Base-by-base conservation (phyloP, 2,113 vertebrate genomes). In the Blennius ocellaris region DNA sequence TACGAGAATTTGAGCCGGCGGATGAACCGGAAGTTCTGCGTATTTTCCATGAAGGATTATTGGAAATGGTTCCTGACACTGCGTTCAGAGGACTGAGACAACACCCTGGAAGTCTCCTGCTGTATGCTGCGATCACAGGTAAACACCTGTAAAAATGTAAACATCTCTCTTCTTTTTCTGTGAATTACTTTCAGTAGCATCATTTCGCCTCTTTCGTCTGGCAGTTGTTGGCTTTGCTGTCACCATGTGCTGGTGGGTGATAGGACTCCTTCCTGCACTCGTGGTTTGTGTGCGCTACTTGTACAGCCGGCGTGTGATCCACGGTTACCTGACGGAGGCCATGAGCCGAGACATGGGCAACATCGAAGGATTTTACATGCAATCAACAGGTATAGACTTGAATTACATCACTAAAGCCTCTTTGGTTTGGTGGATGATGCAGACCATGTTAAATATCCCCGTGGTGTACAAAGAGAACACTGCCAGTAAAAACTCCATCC, bases 1-100 rank as follows among this genome's bases (percentile, higher is more conserved):
- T 89, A 6, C 37, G 82, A 3, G 21, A 85, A 53, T 91, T 74
- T 52, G 15, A 75, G 38, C 30, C 14, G 2, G 54, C 8, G 9
- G 85, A 91, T 14, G 12, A 78, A 40, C 11, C 16, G 0, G 63
- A 64, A 1, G 76, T 89, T 1, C 61, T 76, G 41, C 45, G 15
- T 14, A 79, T 89, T 21, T 85, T 87, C 53, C 47, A 6, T 52
- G 84, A 89, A n/a, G 89, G 85, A 3, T 2, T 87, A 36, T 73
- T 78, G 73, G 89, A 91, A 66, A 87, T 88, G 87, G 10, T 91
- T 9, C 49, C 14, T 3, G 89, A 89, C 65, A 84, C 83, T 0
- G 85, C 87, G 15, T 81, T 89, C 53, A 76, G 80, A 70, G 86
- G 73, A 7, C 45, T 87, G 44, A 87, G 17, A n/a, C 61, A 80